These are phyloP conservation scores for Eristalis arbustorum DNA, from an alignment of 2,888 invertebrate species.

Conservation along the genomic window DNA sequence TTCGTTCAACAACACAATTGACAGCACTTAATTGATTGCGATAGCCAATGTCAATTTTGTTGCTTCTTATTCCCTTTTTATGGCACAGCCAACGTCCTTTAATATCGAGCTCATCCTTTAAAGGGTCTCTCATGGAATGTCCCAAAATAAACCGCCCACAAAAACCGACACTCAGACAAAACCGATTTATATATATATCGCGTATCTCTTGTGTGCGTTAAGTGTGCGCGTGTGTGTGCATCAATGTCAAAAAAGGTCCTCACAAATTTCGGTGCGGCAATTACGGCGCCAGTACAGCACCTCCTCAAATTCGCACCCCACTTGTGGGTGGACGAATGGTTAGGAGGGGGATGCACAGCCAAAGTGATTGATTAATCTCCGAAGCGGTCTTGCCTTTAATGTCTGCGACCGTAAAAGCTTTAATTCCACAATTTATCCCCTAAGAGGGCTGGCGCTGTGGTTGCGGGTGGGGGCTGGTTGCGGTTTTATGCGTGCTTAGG, in stretches of 20 bases:
- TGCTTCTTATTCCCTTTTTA: background rate
- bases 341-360: background rate
- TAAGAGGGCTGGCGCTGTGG: conserved; percentile 7
- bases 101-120: background rate
- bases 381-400: conserved; percentile 58
- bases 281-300: conserved; percentile 32
- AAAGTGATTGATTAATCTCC: conserved; percentile 68
- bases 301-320: conserved; percentile 32
- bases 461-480: too few species aligned
- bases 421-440: conserved; percentile 66
- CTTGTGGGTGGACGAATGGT: background rate
- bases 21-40: conserved; percentile 64
- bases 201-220: conserved; percentile 1
- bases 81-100: background rate
- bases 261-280: conserved; percentile 43
- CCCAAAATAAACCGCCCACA: conserved; percentile 35
- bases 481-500: conserved; percentile 7
- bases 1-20: conserved; percentile 40
- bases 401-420: conserved; percentile 53
- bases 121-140: conserved; percentile 11
- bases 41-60: conserved; percentile 56
- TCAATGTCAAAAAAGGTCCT: conserved; percentile 41
- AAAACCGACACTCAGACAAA: conserved; percentile 1
- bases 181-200: too few species aligned
- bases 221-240: background rate